Percentiles rank a stretch among this genome's conserved stretches.
Evolutionary conservation across 2,113 vertebrate genomes (phyloP).

Genomic region (Catharus bicknelli): DNA sequence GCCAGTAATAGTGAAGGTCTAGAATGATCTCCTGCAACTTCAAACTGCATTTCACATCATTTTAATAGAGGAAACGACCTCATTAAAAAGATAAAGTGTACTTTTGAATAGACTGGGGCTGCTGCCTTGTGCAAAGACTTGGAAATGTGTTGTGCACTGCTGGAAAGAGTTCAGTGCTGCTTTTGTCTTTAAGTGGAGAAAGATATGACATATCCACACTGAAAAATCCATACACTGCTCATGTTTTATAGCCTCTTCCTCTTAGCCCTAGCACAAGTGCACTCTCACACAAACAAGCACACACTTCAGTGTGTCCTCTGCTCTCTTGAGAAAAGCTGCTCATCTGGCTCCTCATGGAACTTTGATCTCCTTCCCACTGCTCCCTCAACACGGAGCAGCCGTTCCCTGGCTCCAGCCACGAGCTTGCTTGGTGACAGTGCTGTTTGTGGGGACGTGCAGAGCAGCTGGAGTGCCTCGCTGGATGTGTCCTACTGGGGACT

Average conservation of each 20-base stretch:
- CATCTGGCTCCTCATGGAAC: neutral
- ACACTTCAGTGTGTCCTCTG: neutral
- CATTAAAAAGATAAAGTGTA: neutral
- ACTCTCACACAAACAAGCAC: neutral
- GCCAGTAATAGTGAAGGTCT: neutral
- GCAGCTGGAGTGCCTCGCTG: neutral
- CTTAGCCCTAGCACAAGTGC: neutral
- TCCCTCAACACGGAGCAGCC: neutral
- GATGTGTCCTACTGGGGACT: neutral
- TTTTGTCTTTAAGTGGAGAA: neutral
- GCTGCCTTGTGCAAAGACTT: neutral
- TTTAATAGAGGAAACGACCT: neutral
- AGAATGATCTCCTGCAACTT: neutral
- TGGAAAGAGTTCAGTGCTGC: neutral
- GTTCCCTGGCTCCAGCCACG: accelerated
- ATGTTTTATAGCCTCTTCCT: slow-evolving; percentile 12
- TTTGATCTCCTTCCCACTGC: neutral
- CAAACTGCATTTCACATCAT: neutral
- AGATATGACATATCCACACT: neutral
- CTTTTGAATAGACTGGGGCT: neutral
- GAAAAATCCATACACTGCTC: neutral
- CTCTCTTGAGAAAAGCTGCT: neutral
- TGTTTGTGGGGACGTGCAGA: neutral
- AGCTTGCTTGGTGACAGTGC: neutral
- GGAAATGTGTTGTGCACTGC: neutral